Base-by-base conservation (phyloP, 2,113 vertebrate genomes). In the Azemiops feae region DNA sequence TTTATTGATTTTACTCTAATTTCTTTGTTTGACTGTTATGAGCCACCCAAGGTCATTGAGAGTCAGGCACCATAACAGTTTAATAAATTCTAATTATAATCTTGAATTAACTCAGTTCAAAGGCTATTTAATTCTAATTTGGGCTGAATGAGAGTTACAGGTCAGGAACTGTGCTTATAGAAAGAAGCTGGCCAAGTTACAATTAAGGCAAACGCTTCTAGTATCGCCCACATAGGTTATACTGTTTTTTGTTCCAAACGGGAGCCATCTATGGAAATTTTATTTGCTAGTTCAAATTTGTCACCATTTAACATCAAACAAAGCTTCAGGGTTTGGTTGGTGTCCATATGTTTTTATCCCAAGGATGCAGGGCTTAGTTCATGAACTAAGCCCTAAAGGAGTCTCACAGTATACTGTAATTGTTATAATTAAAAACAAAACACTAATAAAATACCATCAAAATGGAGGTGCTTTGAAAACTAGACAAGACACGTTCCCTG, bases 311-410 rank as follows among this genome's bases (percentile, higher is more conserved):
- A 96, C 94, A 96, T 94, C 91, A 57, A 96, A 93, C 95, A 93
- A 96, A 96, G 95, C 96, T 97, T 96, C 96, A 95, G 96, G 96
- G 95, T 95, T 95, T 96, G 96, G 95, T 95, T 93, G 94, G 94
- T 93, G 93, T 96, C 95, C 88, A 94, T 69, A 87, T 52, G 54
- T 47, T 85, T 30, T 34, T 7, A 86, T 69, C n/a, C 74, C 88
- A 53, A 53, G 12, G 54, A 88, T 55, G 23, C 14, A 92, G 91
- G 74, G 55, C 23, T 92, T 91, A 87, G 91, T 90, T 92, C 93
- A 92, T 90, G 91, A 92, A 87, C 96, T n/a, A 96, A 94, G 92
- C 94, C 92, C 96, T 96, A 87, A 87, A 95, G 96, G 97, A 95
- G 94, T 96, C 96, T 96, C 96, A 96, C 93, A 92, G 94, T 89